These are phyloP conservation scores for Nyctalus aviator DNA, from an alignment of 2,797 vertebrate genomes.

Conservation along the genomic window DNA sequence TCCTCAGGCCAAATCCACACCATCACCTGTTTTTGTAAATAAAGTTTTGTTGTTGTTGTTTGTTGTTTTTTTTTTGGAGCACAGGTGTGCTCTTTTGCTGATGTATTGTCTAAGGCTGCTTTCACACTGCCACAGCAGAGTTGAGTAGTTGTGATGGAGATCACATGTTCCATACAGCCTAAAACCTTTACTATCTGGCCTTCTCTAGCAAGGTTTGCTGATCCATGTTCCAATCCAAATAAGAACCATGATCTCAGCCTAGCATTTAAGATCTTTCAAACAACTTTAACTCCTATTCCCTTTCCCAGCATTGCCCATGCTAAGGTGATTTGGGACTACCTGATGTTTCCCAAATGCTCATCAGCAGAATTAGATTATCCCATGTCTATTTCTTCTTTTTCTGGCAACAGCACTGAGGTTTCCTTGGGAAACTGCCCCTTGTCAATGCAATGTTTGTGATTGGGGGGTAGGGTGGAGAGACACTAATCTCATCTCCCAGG, in stretches of 20 bases:
- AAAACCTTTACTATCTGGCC: not conserved
- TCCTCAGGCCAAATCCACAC: not conserved
- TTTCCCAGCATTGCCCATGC: not conserved
- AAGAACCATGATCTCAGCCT: not conserved
- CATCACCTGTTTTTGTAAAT: not conserved
- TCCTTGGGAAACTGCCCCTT: not conserved
- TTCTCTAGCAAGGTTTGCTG: not conserved
- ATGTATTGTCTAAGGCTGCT: not conserved
- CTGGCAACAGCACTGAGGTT: not conserved
- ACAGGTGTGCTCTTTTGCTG: not conserved
- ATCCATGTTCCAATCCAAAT: not conserved
- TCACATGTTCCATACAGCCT: not conserved
- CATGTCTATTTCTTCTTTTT: not conserved
- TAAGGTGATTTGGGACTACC: not conserved
- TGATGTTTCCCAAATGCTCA: not conserved
- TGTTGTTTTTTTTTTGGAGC: too few relatives aligned
- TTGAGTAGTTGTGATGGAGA: not conserved
- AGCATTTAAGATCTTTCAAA: slow-evolving; percentile 29
- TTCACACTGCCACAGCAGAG: not conserved
- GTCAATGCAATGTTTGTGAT: not conserved
- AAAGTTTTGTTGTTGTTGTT: slow-evolving; percentile 41
- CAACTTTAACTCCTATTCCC: slow-evolving; percentile 2
- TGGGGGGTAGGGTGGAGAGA: not conserved
- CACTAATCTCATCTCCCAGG: not conserved
- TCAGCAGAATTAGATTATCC: not conserved